A percentile compares a stretch with the other conserved stretches of the same genome.
Evolutionary conservation across 2,113 vertebrate species (phyloP).

Genomic region (Gobio gobio): DNA sequence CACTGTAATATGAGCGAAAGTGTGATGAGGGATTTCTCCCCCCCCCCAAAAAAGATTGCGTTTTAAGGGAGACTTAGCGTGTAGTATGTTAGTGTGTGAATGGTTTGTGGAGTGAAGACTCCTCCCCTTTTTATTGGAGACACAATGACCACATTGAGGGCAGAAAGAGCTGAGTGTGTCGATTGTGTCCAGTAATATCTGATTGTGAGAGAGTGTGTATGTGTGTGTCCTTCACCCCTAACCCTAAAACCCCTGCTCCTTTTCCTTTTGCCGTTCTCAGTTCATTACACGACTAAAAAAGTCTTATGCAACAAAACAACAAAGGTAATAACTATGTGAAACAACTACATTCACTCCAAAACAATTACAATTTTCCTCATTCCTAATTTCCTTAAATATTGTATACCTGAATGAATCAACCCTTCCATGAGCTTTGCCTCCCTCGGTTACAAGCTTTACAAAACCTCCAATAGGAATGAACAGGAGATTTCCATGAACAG

Average conservation of each 20-base stretch:
- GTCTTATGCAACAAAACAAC: neutral
- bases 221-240: constrained; percentile 43
- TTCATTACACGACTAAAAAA: neutral
- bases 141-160: constrained; percentile 72
- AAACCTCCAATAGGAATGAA: neutral
- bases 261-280: neutral
- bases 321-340: neutral
- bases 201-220: constrained; percentile 23
- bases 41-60: neutral
- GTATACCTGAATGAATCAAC: neutral
- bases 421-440: neutral
- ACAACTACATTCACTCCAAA: neutral
- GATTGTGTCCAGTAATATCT: constrained; percentile 44
- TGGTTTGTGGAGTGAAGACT: constrained; percentile 54
- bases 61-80: neutral
- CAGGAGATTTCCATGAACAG: neutral
- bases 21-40: neutral
- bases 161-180: constrained; percentile 51
- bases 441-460: neutral
- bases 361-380: neutral
- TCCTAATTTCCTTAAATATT: neutral
- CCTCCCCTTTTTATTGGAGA: constrained; percentile 57
- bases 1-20: neutral
- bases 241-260: constrained; percentile 27
- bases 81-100: constrained; percentile 33